A percentile compares a stretch with the other conserved stretches of the same genome.
Evolutionary conservation across 2,888 invertebrate species (phyloP).

Genomic region (Dendrolimus pini): DNA sequence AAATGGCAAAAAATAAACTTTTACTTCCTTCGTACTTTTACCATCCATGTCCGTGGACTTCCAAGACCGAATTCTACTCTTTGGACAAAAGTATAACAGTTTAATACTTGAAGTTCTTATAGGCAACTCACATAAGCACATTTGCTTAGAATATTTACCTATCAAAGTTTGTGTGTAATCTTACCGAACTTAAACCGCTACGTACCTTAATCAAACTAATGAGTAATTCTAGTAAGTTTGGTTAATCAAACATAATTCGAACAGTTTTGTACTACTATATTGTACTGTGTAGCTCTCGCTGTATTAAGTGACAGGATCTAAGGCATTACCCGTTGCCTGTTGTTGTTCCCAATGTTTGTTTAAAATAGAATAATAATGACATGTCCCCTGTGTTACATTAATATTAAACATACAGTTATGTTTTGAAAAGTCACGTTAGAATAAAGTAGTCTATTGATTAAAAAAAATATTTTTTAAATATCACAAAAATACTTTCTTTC

Average conservation of each 20-base stretch:
- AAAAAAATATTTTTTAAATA: too few species aligned
- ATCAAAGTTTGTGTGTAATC: too few species aligned
- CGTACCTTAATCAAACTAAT: constrained; percentile 3
- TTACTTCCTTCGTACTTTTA: too few species aligned
- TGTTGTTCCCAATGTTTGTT: neutral
- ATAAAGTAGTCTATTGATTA: neutral
- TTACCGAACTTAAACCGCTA: too few species aligned
- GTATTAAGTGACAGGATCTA: constrained; percentile 33
- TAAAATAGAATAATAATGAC: neutral
- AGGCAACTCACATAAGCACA: too few species aligned
- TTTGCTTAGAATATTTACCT: too few species aligned
- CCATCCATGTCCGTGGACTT: too few species aligned
- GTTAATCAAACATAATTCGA: neutral
- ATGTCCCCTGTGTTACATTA: neutral
- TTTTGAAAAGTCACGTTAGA: neutral
- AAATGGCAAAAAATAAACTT: too few species aligned
- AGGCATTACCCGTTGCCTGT: constrained; percentile 35
- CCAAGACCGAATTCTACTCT: too few species aligned
- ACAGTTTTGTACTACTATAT: constrained; percentile 1
- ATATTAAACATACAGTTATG: neutral
- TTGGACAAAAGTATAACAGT: too few species aligned
- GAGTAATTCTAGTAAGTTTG: constrained; percentile 7
- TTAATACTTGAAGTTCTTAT: too few species aligned
- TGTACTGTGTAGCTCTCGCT: constrained; percentile 2
- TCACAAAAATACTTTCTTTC: too few species aligned